phyloP scores from a whole-genome alignment of 2,113 vertebrate genomes.

The Tenrec ecaudatus region DNA sequence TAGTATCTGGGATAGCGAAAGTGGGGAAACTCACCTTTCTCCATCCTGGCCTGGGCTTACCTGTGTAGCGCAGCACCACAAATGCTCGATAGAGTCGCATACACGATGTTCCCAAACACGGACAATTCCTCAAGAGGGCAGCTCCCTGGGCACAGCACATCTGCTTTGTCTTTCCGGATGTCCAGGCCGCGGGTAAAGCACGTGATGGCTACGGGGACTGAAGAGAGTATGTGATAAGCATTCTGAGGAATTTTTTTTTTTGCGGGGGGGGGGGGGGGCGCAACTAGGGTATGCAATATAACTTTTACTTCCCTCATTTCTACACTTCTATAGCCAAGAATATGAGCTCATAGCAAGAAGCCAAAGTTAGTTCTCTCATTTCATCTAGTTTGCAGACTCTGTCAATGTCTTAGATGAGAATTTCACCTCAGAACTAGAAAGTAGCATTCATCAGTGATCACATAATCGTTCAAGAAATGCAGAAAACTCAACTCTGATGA shows the following conservation, averaged over 20 bases:
- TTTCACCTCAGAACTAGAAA: conserved; percentile 34
- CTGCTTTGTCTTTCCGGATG: conserved; percentile 86
- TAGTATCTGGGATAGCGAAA: not conserved
- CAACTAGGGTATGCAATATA: not conserved
- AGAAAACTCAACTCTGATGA: conserved; percentile 9
- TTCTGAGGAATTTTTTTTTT: not conserved
- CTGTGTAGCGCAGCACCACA: conserved; percentile 96
- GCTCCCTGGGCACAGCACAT: conserved; percentile 92
- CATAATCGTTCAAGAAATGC: conserved; percentile 28
- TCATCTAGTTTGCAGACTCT: conserved; percentile 14
- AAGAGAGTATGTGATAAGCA: not conserved
- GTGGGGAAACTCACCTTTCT: not conserved
- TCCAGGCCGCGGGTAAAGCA: conserved; percentile 93
- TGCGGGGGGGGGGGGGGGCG: not conserved
- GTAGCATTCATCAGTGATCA: not conserved
- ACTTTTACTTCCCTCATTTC: not conserved
- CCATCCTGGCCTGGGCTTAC: conserved; percentile 80
- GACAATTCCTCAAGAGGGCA: conserved; percentile 89
- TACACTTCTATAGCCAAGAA: not conserved
- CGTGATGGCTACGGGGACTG: conserved; percentile 88
- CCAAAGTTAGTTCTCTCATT: conserved; percentile 10
- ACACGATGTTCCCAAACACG: conserved; percentile 93
- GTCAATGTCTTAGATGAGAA: not conserved
- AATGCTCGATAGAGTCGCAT: conserved; percentile 94
- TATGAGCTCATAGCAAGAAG: not conserved